Base-by-base conservation (phyloP, 2,113 vertebrate species). In the Rutilus rutilus region DNA sequence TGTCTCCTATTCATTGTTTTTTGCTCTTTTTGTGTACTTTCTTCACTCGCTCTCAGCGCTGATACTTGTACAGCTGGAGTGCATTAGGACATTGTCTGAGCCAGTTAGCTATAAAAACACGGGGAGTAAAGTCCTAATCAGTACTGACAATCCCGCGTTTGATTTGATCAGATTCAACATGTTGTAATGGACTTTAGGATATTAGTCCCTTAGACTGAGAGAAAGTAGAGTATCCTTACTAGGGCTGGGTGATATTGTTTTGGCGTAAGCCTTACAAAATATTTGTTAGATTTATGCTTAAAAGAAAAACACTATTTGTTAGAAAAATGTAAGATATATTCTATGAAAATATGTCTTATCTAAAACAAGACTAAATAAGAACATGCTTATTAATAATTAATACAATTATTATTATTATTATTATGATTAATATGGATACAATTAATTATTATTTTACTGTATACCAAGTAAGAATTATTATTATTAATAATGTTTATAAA, bases 1-100 rank as follows among this genome's bases (percentile, higher is more conserved):
- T 77, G 85, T 86, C 71, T 74, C 42, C 11, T 45, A 47, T 64
- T 17, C 69, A 82, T 71, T 75, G 78, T 81, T 81, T 81, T 27
- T 47, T 15, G 2, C 39, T 64, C 59, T 47, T 19, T 80, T 23
- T 64, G 59, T 80, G 19, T 64, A 45, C 33, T 25, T 15, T 62
- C 23, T 9, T 62, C 36, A 17, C 2, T 59, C 45, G 25, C 17
- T 54, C 30, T 69, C 42, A 27, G 42, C 23, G 4, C 25, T 17
- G 78, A 65, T 47, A 82, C 80, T 74, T 77, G 15, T 30, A 47
- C 78, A 81, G 59, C 59, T 81, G 78, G 78, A 47, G 21, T 12
- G 60, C 78, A 81, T 81, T 81, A 81, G n/a, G 42, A 27, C 39
- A 21, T 47, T 19, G 59, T 81, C 78, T 65, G 78, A 81, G 59